Conservation (phyloP, 2,888 invertebrate species). For the Ramazzottius varieornatus region DNA sequence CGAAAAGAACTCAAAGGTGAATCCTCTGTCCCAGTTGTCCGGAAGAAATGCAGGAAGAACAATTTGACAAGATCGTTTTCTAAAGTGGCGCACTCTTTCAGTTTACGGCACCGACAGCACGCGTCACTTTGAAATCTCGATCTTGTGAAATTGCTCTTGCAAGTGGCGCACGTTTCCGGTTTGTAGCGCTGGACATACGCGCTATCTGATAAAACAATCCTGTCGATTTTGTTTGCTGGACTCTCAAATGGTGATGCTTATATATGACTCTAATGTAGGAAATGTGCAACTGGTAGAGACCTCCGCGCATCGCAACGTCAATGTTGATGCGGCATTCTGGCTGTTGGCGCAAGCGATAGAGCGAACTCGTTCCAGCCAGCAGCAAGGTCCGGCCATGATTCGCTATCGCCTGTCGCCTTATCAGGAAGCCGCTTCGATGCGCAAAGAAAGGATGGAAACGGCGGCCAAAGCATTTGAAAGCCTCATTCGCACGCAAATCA, state of each 20-base stretch:
- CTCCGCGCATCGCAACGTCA: constrained; percentile 80
- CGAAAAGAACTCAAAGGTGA: constrained; percentile 59
- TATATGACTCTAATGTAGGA: too few relatives aligned
- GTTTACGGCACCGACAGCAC: too few relatives aligned
- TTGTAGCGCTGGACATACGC: too few relatives aligned
- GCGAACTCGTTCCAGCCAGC: constrained; percentile 24
- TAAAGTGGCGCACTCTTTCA: too few relatives aligned
- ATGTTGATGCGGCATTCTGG: constrained; percentile 63
- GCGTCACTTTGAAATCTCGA: too few relatives aligned
- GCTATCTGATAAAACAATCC: too few relatives aligned
- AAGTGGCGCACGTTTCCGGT: too few relatives aligned
- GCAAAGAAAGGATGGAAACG: constrained; percentile 61
- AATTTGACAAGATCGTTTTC: too few relatives aligned
- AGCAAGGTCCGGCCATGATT: background rate
- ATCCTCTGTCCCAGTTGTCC: background rate
- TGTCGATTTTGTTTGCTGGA: too few relatives aligned
- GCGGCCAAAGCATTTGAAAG: constrained; percentile 69
- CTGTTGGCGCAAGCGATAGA: constrained; percentile 72
- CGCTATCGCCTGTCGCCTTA: constrained; percentile 31
- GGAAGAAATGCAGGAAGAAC: constrained; percentile 3
- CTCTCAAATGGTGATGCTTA: too few relatives aligned
- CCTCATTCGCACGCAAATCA: constrained; percentile 49
- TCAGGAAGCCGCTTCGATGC: constrained; percentile 52
- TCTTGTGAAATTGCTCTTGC: too few relatives aligned
- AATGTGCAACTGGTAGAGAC: constrained; percentile 63